A percentile compares a stretch with the other conserved stretches of the same genome.
Evolutionary conservation across 2,113 vertebrate species (phyloP).

Genomic region (Vimba vimba): DNA sequence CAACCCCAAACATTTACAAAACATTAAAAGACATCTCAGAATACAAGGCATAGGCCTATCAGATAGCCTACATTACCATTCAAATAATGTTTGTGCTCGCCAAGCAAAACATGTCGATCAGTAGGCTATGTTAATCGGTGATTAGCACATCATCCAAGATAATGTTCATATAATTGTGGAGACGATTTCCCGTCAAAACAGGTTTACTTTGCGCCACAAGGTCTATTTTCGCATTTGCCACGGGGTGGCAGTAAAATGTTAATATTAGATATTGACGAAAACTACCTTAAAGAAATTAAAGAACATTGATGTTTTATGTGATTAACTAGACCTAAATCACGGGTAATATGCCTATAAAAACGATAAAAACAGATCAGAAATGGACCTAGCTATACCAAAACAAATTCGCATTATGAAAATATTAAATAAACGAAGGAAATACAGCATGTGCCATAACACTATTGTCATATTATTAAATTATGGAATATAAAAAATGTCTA

Average conservation of each 20-base stretch:
- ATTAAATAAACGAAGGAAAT: no score
- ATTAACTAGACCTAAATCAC: no score
- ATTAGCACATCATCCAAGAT: conserved; percentile 10
- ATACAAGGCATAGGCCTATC: background rate
- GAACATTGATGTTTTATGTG: background rate
- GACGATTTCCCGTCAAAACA: background rate
- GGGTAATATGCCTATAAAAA: background rate
- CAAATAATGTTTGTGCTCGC: background rate
- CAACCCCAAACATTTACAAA: background rate
- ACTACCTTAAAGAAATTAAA: background rate
- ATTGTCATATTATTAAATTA: no score
- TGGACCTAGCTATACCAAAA: background rate
- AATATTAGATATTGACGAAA: background rate
- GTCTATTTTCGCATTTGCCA: background rate
- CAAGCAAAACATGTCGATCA: background rate
- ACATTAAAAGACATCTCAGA: background rate
- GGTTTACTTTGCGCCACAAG: background rate
- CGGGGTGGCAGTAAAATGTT: conserved; percentile 29
- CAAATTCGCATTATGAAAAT: no score
- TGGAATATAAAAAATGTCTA: no score
- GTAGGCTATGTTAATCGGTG: background rate
- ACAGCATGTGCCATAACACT: no score
- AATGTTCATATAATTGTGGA: background rate
- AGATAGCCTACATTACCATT: background rate
- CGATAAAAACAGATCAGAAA: background rate